A percentile compares a stretch with the other conserved stretches of the same genome.
Conservation (phyloP, 2,797 vertebrate species). For the Dryobates pubescens region DNA sequence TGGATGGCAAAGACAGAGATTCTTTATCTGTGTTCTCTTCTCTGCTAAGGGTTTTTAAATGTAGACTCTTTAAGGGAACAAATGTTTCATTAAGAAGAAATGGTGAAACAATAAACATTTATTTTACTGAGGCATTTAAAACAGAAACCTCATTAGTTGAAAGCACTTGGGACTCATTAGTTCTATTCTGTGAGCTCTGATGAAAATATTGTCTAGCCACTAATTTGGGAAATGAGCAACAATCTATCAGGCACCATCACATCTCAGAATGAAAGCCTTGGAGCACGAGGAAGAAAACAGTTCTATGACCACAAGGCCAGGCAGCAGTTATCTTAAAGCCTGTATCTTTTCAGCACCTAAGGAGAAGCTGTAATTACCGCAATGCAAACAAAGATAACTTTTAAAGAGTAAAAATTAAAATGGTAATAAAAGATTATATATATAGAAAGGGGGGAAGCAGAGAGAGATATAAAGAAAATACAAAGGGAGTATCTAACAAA, state of each 20-base stretch:
- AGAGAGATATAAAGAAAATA: constrained; percentile 3
- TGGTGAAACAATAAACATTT: neutral
- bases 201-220: constrained; percentile 4
- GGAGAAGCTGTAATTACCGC: neutral
- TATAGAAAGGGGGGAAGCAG: constrained; percentile 45
- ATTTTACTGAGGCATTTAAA: neutral
- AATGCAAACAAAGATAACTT: constrained; percentile 39
- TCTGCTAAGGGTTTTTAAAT: neutral
- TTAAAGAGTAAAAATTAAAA: neutral
- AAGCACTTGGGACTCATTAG: neutral
- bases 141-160: neutral
- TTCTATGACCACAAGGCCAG: constrained; percentile 13
- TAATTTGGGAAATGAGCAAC: constrained; percentile 25
- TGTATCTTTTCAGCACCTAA: neutral
- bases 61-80: neutral
- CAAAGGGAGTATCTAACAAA: constrained; percentile 27
- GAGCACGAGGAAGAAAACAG: constrained; percentile 18
- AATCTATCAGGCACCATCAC: neutral
- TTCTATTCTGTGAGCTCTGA: neutral
- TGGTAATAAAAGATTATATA: constrained; percentile 22
- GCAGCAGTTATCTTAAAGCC: neutral
- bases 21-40: neutral
- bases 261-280: neutral
- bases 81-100: neutral
- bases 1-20: neutral